Evolutionary conservation across 2,888 invertebrate species (phyloP), one percentile per base, ranked within the genome.

Genomic region (Nomada hirtipes): DNA sequence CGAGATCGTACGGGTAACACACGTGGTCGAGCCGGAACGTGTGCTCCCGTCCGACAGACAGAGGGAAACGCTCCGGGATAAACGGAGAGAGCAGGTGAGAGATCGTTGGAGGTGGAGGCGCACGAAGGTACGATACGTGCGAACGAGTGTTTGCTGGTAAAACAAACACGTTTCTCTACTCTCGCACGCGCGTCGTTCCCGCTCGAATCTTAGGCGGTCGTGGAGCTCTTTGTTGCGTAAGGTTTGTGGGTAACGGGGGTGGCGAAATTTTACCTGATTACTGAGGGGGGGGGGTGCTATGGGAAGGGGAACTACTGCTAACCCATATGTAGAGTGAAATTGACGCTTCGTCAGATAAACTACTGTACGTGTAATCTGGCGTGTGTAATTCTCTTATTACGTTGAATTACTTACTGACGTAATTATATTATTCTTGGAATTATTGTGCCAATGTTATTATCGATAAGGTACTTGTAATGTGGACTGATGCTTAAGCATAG

Each of bases 21-120:
- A 86, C 86, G 86, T 86, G 86, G 79, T 82, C 79, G 72, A 68
- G 65, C 57, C 71, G 80, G 72, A 86, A 81, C 85, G 85, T 80
- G 85, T 76, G 82, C 76, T 68, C 57, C 76, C 44, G 65, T 50
- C 4, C 76, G 36, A 59, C 10, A 60, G 71, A 63, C 29, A 23
- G 55, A 70, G 23, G 50, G 65, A 23, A 4, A 36, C 11, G 11
- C 57, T 13, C 13, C 15, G 67, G n/a, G 50, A 23, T 10, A 36
- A 42, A 61, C 64, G 9, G 57, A 60, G 68, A 64, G 23, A 60
- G 53, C 60, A 36, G 36, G 63, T 42, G 20, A 50, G 68, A 23
- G 63, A 29, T 20, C 0, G 75, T 15, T 65, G 57, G 65, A 70
- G 23, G 73, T 42, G 59, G 76, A 72, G 68, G 59, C 78, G 63